These are phyloP conservation scores for Atlantisia rogersi DNA, from an alignment of 2,113 vertebrate species.

Conservation along the genomic window DNA sequence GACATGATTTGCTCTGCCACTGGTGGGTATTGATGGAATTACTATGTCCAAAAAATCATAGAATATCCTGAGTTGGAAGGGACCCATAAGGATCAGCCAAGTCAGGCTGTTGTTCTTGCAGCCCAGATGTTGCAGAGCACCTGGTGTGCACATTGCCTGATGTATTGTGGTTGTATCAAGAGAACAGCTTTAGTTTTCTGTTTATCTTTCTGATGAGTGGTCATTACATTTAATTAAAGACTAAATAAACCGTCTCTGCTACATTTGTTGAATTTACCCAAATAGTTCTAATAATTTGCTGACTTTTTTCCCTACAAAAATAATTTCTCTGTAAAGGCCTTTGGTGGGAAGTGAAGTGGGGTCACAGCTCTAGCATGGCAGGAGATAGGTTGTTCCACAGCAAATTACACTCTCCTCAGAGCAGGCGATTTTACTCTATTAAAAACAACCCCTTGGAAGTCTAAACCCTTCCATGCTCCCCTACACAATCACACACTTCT, in stretches of 20 bases:
- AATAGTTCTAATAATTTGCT: background rate
- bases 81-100: too few relatives aligned
- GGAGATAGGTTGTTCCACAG: background rate
- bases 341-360: background rate
- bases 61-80: too few relatives aligned
- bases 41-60: background rate
- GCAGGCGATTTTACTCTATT: background rate
- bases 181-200: background rate
- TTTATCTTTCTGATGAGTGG: background rate
- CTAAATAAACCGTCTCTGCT: background rate
- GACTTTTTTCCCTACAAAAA: background rate
- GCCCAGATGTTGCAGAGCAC: background rate
- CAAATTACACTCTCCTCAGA: background rate
- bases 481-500: background rate
- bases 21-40: background rate
- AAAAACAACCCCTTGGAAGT: background rate
- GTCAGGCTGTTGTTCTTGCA: background rate
- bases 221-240: background rate
- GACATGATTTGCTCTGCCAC: background rate
- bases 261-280: background rate
- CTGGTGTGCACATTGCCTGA: background rate
- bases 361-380: background rate
- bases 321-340: background rate
- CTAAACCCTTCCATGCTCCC: background rate
- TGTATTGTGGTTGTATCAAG: too few relatives aligned